These are phyloP conservation scores for Syngnathus scovelli DNA, from an alignment of 2,113 vertebrate species.

Conservation along the genomic window DNA sequence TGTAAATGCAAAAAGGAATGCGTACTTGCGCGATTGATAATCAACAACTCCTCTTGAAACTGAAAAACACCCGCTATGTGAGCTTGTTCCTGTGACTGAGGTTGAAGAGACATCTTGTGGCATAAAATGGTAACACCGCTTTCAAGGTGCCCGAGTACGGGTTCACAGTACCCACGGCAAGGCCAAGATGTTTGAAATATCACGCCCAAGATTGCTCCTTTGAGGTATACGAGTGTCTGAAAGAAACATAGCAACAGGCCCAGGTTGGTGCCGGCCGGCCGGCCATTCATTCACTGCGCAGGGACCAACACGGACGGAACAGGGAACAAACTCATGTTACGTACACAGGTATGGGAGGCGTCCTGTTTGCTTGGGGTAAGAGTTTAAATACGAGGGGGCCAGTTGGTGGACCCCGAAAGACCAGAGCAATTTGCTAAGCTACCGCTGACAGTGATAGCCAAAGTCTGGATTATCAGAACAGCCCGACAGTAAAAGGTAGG, in stretches of 20 bases:
- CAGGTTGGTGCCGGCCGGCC: not conserved
- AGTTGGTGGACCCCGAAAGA: conserved; percentile 68
- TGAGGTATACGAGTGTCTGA: not conserved
- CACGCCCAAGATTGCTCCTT: conserved; percentile 9
- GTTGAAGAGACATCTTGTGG: conserved; percentile 60
- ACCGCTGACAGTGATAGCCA: conserved; percentile 53
- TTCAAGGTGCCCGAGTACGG: conserved; percentile 11
- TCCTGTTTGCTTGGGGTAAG: conserved; percentile 71
- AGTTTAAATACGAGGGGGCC: conserved; percentile 74
- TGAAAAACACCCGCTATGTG: too few relatives aligned
- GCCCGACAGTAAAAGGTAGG: conserved; percentile 49
- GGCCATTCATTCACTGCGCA: conserved; percentile 35
- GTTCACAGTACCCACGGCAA: conserved; percentile 12
- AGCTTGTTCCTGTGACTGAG: conserved; percentile 19
- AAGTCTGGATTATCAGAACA: conserved; percentile 54
- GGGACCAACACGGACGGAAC: conserved; percentile 63
- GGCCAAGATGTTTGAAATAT: conserved; percentile 22
- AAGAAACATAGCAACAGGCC: conserved; percentile 30
- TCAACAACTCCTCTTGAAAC: too few relatives aligned
- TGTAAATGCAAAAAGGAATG: too few relatives aligned
- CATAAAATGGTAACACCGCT: not conserved
- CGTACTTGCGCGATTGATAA: too few relatives aligned
- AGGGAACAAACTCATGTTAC: conserved; percentile 72
- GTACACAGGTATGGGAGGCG: conserved; percentile 80
- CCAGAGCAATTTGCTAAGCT: conserved; percentile 41